Conservation (phyloP, 1,140 invertebrate species). For the Lepidurus packardi region DNA sequence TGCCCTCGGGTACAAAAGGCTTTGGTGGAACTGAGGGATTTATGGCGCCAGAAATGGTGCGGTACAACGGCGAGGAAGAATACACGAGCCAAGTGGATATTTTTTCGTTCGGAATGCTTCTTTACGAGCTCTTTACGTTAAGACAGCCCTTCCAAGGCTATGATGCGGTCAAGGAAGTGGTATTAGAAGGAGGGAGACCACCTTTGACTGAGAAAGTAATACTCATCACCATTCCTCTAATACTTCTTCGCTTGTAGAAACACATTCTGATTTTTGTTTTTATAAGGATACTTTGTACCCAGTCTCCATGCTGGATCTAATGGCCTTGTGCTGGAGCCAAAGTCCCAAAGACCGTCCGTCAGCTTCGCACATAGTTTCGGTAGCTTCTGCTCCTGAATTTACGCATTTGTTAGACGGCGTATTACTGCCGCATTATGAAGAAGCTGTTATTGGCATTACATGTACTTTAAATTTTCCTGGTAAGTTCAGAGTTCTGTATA, state of each 20-base stretch:
- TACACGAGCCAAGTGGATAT: slow-evolving; percentile 94
- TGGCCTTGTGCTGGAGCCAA: slow-evolving; percentile 93
- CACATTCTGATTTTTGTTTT: slow-evolving; percentile 23
- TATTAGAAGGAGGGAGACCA: slow-evolving; percentile 88
- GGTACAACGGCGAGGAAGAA: slow-evolving; percentile 96
- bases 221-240: slow-evolving; percentile 38
- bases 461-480: not conserved
- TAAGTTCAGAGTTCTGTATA: not conserved
- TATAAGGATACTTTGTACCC: slow-evolving; percentile 69
- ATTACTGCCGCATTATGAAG: not conserved
- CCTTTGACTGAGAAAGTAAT: slow-evolving; percentile 68
- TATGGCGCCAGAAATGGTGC: slow-evolving; percentile 98
- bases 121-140: slow-evolving; percentile 91
- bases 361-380: slow-evolving; percentile 86
- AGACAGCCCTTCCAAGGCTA: slow-evolving; percentile 91
- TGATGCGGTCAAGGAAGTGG: slow-evolving; percentile 91
- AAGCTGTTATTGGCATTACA: not conserved
- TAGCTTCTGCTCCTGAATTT: slow-evolving; percentile 87
- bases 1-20: slow-evolving; percentile 56
- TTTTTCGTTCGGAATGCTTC: slow-evolving; percentile 98
- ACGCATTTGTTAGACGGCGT: slow-evolving; percentile 78
- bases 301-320: slow-evolving; percentile 83
- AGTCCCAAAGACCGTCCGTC: slow-evolving; percentile 79
- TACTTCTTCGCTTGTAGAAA: slow-evolving; percentile 30
- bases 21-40: slow-evolving; percentile 97